Evolutionary conservation across 2,888 invertebrate genomes (phyloP).

Genomic region (Antheraea yamamai): DNA sequence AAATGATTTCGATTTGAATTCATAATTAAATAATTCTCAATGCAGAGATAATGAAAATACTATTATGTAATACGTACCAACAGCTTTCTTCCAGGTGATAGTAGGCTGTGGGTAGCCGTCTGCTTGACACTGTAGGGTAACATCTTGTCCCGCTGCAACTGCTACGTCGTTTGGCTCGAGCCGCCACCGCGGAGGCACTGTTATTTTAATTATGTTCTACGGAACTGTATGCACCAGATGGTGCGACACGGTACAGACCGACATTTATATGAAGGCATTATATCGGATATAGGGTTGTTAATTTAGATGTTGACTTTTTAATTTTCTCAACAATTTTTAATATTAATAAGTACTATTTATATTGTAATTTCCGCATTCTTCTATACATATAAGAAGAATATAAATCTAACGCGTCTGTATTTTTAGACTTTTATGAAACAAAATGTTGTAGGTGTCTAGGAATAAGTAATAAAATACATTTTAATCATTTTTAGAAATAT

Average conservation of each 20-base stretch:
- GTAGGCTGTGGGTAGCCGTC: slow-evolving; percentile 95
- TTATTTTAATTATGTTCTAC: slow-evolving; percentile 1
- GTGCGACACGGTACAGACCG: neutral
- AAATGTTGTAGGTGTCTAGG: no score
- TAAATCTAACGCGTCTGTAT: no score
- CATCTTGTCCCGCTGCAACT: slow-evolving; percentile 91
- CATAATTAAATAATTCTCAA: neutral
- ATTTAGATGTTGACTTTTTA: neutral
- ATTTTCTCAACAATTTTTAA: neutral
- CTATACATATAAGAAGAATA: no score
- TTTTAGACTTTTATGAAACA: no score
- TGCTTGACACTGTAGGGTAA: slow-evolving; percentile 93
- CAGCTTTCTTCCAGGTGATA: slow-evolving; percentile 94
- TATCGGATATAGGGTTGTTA: neutral
- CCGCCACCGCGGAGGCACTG: slow-evolving; percentile 95
- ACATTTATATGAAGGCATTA: neutral
- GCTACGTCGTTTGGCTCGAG: slow-evolving; percentile 92
- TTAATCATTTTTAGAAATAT: no score
- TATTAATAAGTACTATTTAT: neutral
- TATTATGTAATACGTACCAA: slow-evolving; percentile 81
- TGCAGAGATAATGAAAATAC: neutral
- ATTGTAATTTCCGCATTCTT: no score
- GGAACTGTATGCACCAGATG: neutral
- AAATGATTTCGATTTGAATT: neutral
- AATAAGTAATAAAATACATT: no score